Evolutionary conservation across 2,888 invertebrate species (phyloP), one percentile per base, ranked within the genome.

Genomic region (Platycheirus rosarum): DNA sequence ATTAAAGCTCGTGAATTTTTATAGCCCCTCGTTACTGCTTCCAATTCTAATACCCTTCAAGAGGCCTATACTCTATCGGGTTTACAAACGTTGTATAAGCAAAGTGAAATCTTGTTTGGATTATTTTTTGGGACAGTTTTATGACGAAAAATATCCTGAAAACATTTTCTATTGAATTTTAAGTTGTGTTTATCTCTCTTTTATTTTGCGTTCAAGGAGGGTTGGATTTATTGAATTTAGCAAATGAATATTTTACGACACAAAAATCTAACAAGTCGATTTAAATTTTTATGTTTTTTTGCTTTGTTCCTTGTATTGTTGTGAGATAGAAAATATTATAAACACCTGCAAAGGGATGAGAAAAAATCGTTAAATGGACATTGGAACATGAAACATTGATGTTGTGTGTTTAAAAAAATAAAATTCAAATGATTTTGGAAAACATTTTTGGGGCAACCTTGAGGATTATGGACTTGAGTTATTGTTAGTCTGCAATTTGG

Each of bases 161-260:
- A 53, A 29, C 37, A 16, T 14, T 29, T 49, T 32, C 13, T 32
- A 35, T 75, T 68, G 46, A 53, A 62, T 37, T 51, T 62, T 44
- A 46, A 37, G 51, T 68, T 51, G 32, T 49, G 7, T 49, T 0
- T 6, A 35, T n/a, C n/a, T 35, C 35, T 5, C n/a, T 42, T 18
- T 49, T 29, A 2, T 11, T 23, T 0, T n/a, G n/a, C n/a, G n/a
- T n/a, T n/a, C n/a, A n/a, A 8, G 14, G 40, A 53, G 44, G 68
- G 35, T 55, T 20, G 62, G 62, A 62, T 69, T 62, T 69, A 62
- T 62, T 69, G 69, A 76, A 75, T 75, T 62, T 37, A 7, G n/a
- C 20, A 46, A 69, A 68, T 75, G 75, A 75, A 76, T 76, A 76
- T 69, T 69, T 76, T 51, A 76, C 46, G 46, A 35, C n/a, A n/a